Evolutionary conservation across 2,113 vertebrate species (phyloP), one percentile per base, ranked within the genome.

Genomic region (Microtus montanus): DNA sequence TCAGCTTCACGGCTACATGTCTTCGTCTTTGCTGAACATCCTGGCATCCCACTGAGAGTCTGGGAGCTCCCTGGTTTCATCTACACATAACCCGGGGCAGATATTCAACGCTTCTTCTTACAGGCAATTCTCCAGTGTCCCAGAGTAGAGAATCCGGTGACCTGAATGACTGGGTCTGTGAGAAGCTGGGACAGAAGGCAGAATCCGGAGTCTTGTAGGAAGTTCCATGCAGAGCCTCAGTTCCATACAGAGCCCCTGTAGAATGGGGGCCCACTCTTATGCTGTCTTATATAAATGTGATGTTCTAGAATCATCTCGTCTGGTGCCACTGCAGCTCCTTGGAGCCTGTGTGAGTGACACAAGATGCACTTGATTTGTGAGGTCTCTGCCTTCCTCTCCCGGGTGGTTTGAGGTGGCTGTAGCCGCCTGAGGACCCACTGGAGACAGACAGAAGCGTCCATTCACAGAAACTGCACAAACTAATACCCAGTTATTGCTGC

Each of bases 151-250:
- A 47, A 38, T 71, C 54, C 9, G 2, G 33, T 7, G 1, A 0
- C n/a, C n/a, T 13, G 3, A 30, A 0, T 4, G 5, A 26, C 33
- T 26, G 68, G 13, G 13, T 22, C 33, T 4, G 0, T 0, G 0
- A 44, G 89, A n/a, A 0, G 1, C 22, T 33, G n/a, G 33, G 1
- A 13, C 7, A 26, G 47, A 83, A 0, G 0, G 75, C 33, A 82
- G 47, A 38, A 38, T 4, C 35, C 5, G 2, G 64, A 2, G 0
- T 6, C 7, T 4, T 1, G 20, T 19, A 14, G 14, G 26, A 47
- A 4, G n/a, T 20, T 17, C 64, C 71, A 41, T 35, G 54, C 24
- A 17, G 22, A 54, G 38, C 61, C 70, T 93, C 64, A 3, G 0
- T 35, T 82, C 61, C 52, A 28, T 13, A 49, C 49, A 49, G 49